Evolutionary conservation across 92 coral and sea anemone genomes (phyloP).

Genomic region (Chrysogorgia sp.): DNA sequence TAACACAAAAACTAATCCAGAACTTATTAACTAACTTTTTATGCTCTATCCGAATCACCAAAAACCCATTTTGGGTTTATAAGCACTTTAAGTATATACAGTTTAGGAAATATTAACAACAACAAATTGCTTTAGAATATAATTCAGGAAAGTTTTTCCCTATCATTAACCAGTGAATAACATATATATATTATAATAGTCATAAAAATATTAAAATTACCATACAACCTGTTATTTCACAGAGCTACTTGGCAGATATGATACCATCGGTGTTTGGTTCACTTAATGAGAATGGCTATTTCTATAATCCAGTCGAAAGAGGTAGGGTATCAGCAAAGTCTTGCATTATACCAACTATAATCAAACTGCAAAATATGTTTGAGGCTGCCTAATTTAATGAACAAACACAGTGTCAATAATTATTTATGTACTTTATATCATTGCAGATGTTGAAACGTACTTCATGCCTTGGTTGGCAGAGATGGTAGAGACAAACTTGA

Average conservation of each 20-base stretch:
- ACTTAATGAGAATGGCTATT: constrained; percentile 94
- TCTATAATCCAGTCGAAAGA: constrained; percentile 99
- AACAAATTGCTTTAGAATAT: too few species aligned
- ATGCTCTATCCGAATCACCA: too few species aligned
- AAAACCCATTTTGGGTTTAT: too few species aligned
- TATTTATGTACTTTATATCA: not conserved
- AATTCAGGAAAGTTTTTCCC: too few species aligned
- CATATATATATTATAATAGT: too few species aligned
- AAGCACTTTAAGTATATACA: too few species aligned
- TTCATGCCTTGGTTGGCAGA: constrained; percentile 97
- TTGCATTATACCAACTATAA: not conserved
- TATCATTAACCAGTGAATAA: too few species aligned
- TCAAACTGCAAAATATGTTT: not conserved
- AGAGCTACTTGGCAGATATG: constrained; percentile 98
- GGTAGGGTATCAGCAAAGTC: constrained; percentile 52
- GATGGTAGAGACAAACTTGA: constrained; percentile 73
- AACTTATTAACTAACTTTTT: too few species aligned
- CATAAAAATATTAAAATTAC: too few species aligned
- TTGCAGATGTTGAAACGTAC: constrained; percentile 87
- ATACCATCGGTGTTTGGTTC: constrained; percentile 99
- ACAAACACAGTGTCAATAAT: not conserved
- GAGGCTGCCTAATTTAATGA: not conserved
- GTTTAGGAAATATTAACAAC: too few species aligned
- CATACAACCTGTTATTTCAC: constrained; percentile 5
- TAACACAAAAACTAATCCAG: too few species aligned